phyloP scores from a whole-genome alignment of 2,113 vertebrate species.

The Caranx melampygus region DNA sequence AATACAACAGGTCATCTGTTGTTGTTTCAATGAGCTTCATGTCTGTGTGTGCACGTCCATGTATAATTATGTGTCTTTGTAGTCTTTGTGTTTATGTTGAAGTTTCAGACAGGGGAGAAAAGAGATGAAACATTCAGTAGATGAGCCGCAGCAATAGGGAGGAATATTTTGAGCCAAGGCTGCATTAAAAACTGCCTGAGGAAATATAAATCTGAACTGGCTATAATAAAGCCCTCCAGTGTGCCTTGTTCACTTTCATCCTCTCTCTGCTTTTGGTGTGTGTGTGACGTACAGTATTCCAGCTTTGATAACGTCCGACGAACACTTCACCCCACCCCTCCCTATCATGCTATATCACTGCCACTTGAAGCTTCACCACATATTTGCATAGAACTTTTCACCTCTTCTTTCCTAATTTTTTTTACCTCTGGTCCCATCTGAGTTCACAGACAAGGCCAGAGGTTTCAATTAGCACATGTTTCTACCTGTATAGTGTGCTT shows the following conservation, averaged over 20 bases:
- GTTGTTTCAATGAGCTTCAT: slow-evolving; percentile 6
- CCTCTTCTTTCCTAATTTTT: not conserved
- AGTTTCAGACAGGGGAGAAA: not conserved
- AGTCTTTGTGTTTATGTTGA: slow-evolving; percentile 31
- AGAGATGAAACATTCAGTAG: slow-evolving; percentile 26
- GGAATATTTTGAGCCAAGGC: not conserved
- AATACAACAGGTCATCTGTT: slow-evolving; percentile 37
- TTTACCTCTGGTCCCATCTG: too few species aligned
- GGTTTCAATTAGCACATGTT: too few species aligned
- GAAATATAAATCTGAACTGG: slow-evolving; percentile 38
- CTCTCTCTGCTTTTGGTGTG: not conserved
- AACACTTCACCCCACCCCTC: slow-evolving; percentile 10
- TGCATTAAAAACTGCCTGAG: slow-evolving; percentile 37
- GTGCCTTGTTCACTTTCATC: slow-evolving; percentile 30
- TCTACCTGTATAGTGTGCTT: too few species aligned
- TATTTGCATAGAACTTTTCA: slow-evolving; percentile 11
- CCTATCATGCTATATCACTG: slow-evolving; percentile 23
- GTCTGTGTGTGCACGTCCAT: not conserved
- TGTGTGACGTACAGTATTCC: slow-evolving; percentile 11
- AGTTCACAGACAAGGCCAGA: too few species aligned
- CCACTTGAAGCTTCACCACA: slow-evolving; percentile 18
- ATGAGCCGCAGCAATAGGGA: slow-evolving; percentile 7
- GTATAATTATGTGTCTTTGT: not conserved
- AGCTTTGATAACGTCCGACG: slow-evolving; percentile 13
- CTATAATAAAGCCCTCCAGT: slow-evolving; percentile 23